Evolutionary conservation across 1,140 invertebrate genomes (phyloP).

Genomic region (Pentalonia nigronervosa): DNA sequence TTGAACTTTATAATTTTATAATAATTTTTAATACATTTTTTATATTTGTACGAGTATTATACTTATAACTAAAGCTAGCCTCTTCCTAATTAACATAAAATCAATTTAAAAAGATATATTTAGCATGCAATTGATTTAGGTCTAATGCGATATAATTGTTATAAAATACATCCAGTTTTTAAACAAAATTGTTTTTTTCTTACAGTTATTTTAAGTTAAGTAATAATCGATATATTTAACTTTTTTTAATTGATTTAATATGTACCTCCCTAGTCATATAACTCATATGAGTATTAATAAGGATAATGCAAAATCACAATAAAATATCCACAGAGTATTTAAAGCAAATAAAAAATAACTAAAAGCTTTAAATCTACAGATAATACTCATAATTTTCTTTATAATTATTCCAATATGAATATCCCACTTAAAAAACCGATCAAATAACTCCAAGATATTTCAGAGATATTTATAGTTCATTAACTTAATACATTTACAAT

Average conservation of each 20-base stretch:
- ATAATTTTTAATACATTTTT: no score
- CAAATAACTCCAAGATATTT: not conserved
- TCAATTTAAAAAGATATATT: no score
- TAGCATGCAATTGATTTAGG: not conserved
- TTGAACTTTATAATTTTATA: no score
- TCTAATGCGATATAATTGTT: not conserved
- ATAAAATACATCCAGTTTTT: not conserved
- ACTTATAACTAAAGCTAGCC: no score
- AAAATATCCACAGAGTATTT: not conserved
- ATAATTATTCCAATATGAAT: not conserved
- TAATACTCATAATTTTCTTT: not conserved
- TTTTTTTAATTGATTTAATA: not conserved
- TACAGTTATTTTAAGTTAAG: no score
- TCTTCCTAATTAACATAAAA: no score
- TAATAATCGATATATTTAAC: not conserved
- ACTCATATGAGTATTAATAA: not conserved
- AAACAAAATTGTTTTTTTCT: not conserved
- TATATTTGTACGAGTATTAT: no score
- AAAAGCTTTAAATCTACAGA: not conserved
- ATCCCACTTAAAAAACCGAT: not conserved
- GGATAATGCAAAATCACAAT: not conserved
- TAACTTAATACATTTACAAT: not conserved
- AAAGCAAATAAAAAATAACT: not conserved
- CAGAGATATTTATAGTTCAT: not conserved
- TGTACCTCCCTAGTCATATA: not conserved